Conservation (phyloP, 37 sponge, comb jelly and placozoan genomes). For the Geodia barretti region DNA sequence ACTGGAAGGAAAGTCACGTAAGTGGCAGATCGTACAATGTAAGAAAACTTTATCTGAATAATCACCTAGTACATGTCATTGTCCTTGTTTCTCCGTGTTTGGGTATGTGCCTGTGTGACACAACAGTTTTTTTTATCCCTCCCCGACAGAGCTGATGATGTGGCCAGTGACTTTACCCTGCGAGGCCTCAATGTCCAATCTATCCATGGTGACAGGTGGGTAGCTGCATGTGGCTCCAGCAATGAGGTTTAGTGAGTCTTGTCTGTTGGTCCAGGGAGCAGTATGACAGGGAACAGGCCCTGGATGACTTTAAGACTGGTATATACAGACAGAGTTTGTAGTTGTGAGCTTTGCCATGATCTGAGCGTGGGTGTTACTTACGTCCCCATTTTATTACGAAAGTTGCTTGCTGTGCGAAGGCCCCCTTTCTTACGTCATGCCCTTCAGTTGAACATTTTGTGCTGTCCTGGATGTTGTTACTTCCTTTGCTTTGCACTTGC, state of each 20-base stretch:
- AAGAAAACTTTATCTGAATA: too few species aligned
- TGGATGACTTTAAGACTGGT: conserved; percentile 95
- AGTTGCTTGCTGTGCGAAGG: too few species aligned
- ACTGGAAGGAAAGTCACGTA: conserved; percentile 80
- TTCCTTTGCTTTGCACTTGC: too few species aligned
- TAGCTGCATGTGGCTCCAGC: not conserved
- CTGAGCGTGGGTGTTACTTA: too few species aligned
- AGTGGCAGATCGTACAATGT: too few species aligned
- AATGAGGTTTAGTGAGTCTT: not conserved
- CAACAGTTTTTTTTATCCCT: not conserved
- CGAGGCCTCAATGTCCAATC: conserved; percentile 68
- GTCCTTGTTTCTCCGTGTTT: not conserved
- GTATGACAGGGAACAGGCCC: conserved; percentile 92
- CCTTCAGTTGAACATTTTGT: too few species aligned
- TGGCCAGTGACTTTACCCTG: conserved; percentile 80
- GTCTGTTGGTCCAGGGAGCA: conserved; percentile 72
- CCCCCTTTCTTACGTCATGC: too few species aligned
- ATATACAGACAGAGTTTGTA: not conserved
- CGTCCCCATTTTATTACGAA: too few species aligned
- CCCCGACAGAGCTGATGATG: conserved; percentile 80
- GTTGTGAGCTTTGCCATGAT: too few species aligned
- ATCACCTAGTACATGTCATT: too few species aligned
- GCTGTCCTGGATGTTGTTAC: too few species aligned
- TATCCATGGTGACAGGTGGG: conserved; percentile 89
- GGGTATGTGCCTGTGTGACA: not conserved